Base-by-base conservation (phyloP, 1,140 invertebrate species). In the Phymastichus coffea region DNA sequence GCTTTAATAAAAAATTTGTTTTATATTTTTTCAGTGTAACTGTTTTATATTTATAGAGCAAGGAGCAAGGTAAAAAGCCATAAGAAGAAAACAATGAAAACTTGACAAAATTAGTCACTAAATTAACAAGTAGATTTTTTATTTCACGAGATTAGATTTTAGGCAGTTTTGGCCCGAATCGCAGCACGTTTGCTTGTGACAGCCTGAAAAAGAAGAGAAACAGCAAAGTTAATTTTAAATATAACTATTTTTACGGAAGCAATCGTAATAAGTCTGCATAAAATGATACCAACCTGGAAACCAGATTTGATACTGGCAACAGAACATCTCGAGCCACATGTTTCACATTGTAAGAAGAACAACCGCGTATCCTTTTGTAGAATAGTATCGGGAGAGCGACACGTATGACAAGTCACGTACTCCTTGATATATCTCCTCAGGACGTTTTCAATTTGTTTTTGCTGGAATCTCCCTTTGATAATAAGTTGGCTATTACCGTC, bases 401-500 rank as follows among this genome's bases (percentile, higher is more conserved):
- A 99, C 20, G 98, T 99, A 75, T 99, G 97, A 84, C 98, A 99
- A 46, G 97, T 99, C 4, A 99, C 98, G 80, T 99, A 99, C 85
- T 99, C 97, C 81, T 95, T 95, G 78, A 98, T 98, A 78, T 99
- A 98, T 83, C 91, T 86, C 80, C 97, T 89, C 64, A 99, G 85
- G 12, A 99, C 97, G 83, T 97, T 99, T 83, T 99, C 98, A 78
- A 99, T 99, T 82, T 99, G 97, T 85, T 99, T 99, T 77, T 99
- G 96, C 79, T 99, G 97, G 80, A 99, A 99, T 74, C 95, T 86
- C 57, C 98, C 98, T 82, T 99, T 99, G 67, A 99, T 99, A 70
- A 99, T 99, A 14, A 99, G 84, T 75, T 98, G 96, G 79, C 93
- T 97, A 76, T 98, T 99, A 67, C 92, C 92, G 74, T 94, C 91